Conservation (phyloP, 2,888 invertebrate genomes). For the Dendrolimus houi region DNA sequence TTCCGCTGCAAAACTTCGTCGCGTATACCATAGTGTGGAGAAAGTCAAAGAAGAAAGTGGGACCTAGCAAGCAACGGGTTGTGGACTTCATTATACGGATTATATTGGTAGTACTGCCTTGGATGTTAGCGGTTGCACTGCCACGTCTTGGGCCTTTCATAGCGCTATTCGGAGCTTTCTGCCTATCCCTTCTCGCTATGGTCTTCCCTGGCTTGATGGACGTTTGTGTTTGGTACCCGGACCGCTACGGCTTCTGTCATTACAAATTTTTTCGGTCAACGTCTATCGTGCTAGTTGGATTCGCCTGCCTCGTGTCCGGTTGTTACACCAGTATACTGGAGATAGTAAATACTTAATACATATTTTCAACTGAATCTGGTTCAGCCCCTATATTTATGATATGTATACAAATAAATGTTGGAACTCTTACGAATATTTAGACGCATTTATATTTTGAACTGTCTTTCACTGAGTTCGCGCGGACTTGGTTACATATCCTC, state of each 20-base stretch:
- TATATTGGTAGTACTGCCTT: slow-evolving; percentile 34
- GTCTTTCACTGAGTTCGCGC: too few species aligned
- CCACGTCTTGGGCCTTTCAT: slow-evolving; percentile 87
- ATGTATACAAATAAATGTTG: too few species aligned
- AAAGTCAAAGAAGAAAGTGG: slow-evolving; percentile 31
- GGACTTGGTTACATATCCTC: too few species aligned
- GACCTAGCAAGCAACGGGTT: slow-evolving; percentile 23
- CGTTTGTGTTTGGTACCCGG: slow-evolving; percentile 47
- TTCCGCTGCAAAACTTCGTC: slow-evolving; percentile 92
- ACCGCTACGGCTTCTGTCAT: slow-evolving; percentile 25
- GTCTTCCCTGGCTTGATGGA: slow-evolving; percentile 84
- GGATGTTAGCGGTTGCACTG: slow-evolving; percentile 75
- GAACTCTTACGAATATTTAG: too few species aligned
- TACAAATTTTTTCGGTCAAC: slow-evolving; percentile 33
- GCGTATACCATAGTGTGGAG: slow-evolving; percentile 88
- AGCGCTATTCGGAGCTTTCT: slow-evolving; percentile 90
- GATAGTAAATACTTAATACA: slow-evolving; percentile 15
- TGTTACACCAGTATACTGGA: slow-evolving; percentile 40
- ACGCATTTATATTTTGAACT: too few species aligned
- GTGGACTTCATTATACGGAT: slow-evolving; percentile 33
- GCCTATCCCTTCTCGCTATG: slow-evolving; percentile 88
- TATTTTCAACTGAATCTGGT: too few species aligned
- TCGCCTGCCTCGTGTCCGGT: slow-evolving; percentile 29
- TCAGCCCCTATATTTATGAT: too few species aligned
- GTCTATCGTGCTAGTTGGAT: slow-evolving; percentile 26